A percentile compares a stretch with the other conserved stretches of the same genome.
Conservation (phyloP, 2,113 vertebrate species). For the Crotophaga sulcirostris region DNA sequence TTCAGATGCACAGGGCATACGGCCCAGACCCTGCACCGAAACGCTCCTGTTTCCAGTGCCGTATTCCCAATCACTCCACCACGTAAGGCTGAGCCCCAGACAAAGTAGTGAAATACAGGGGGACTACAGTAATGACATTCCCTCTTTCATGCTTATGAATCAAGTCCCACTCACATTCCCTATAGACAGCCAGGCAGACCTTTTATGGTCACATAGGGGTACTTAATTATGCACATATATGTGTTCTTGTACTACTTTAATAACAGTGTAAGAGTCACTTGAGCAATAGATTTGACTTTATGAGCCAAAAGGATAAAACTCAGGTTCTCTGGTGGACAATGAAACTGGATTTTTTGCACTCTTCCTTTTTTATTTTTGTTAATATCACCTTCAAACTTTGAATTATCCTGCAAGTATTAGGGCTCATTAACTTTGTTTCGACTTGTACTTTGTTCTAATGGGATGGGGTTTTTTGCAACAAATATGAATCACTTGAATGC, state of each 20-base stretch:
- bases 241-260: conserved; percentile 9
- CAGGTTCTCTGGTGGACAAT: conserved; percentile 53
- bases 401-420: conserved; percentile 63
- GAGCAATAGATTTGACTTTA: conserved; percentile 63
- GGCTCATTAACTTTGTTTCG: conserved; percentile 68
- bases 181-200: neutral
- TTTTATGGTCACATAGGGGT: conserved; percentile 36
- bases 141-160: conserved; percentile 22
- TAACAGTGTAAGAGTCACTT: conserved; percentile 43
- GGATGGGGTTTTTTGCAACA: conserved; percentile 45
- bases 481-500: conserved; percentile 60
- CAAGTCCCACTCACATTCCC: neutral
- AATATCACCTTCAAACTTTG: conserved; percentile 65
- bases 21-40: neutral
- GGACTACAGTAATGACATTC: neutral
- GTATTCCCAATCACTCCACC: neutral
- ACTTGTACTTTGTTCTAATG: conserved; percentile 69
- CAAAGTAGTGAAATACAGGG: neutral
- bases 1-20: neutral
- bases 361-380: conserved; percentile 69
- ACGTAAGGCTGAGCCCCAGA: neutral
- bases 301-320: conserved; percentile 56
- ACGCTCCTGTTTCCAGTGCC: neutral
- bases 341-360: conserved; percentile 50
- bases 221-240: conserved; percentile 51